Evolutionary conservation across 2,888 invertebrate genomes (phyloP), one percentile per base, ranked within the genome.

Genomic region (Apotomis betuletana): DNA sequence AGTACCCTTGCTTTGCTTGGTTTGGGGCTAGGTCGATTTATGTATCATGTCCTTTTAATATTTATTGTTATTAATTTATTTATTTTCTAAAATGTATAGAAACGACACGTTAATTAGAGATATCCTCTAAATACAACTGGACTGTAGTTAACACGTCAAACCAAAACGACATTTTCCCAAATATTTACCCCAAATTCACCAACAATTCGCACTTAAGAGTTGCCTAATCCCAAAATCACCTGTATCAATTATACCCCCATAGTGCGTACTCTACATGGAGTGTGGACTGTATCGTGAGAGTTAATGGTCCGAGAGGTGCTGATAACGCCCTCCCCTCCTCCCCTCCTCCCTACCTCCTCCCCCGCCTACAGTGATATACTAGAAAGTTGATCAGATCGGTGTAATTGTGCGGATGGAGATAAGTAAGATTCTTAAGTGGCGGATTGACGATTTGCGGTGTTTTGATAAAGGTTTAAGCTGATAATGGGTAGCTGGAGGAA

Each of bases 211-310:
- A 49, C 10, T 9, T 49, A 49, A 8, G 9, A 9, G 49, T 49
- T 49, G 49, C 49, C 49, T 49, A 49, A 49, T 49, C 49, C 78
- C 76, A 74, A 77, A 74, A 75, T 83, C 85, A 85, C 81, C 77
- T 83, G 83, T 80, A 85, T 87, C 87, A 84, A 86, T 85, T 84
- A 82, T 79, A 84, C 82, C 83, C 82, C 27, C 55, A 83, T 82
- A 84, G 84, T 86, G 86, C 86, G 86, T 85, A 85, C 90, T 89
- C 86, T 83, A 86, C 86, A 86, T 88, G 86, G 81, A 90, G 90
- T 89, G 89, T 80, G 83, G 88, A 87, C 89, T 91, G 91, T 91
- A 92, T 92, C 92, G 91, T 87, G 76, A 79, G 83, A 89, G 89
- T 88, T 91, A 91, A 92, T 91, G 91, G 92, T 77, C 83, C 81